Conservation (phyloP, 2,797 vertebrate species). For the Coracias cyanogaster region DNA sequence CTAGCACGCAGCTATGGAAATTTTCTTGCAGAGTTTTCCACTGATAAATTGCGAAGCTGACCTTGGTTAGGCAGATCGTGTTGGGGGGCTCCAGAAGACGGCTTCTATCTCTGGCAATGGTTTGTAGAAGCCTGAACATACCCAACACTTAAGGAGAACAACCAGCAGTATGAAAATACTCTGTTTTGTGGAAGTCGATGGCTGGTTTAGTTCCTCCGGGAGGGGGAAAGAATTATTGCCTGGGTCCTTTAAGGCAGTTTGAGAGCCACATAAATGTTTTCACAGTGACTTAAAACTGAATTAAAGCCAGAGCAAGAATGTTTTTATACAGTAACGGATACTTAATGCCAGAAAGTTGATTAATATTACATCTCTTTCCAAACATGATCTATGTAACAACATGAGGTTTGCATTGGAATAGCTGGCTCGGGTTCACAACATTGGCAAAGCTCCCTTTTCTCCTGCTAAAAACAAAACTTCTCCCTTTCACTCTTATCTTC, state of each 20-base stretch:
- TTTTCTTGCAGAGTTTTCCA: fast-evolving
- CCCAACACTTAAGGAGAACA: neutral
- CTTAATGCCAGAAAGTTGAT: conserved; percentile 65
- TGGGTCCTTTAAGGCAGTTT: conserved; percentile 60
- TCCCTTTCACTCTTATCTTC: conserved; percentile 41
- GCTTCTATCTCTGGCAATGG: neutral
- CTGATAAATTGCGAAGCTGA: neutral
- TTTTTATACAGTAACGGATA: conserved; percentile 73
- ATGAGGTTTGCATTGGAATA: conserved; percentile 69
- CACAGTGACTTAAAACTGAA: conserved; percentile 74
- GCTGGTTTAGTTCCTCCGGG: conserved; percentile 42
- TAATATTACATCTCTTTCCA: conserved; percentile 64
- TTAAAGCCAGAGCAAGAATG: conserved; percentile 72
- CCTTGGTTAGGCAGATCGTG: neutral
- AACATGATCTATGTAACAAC: conserved; percentile 58
- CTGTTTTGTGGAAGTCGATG: conserved; percentile 23
- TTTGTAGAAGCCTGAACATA: neutral
- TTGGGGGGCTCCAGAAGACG: neutral
- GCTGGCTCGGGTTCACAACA: conserved; percentile 42
- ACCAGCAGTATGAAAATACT: conserved; percentile 27
- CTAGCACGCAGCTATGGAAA: neutral
- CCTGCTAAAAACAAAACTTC: conserved; percentile 51
- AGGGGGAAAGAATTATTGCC: conserved; percentile 55
- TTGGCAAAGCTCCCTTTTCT: conserved; percentile 47
- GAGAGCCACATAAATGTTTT: conserved; percentile 76